Evolutionary conservation across 1,140 invertebrate genomes (phyloP).

Genomic region (Fopius arisanus): DNA sequence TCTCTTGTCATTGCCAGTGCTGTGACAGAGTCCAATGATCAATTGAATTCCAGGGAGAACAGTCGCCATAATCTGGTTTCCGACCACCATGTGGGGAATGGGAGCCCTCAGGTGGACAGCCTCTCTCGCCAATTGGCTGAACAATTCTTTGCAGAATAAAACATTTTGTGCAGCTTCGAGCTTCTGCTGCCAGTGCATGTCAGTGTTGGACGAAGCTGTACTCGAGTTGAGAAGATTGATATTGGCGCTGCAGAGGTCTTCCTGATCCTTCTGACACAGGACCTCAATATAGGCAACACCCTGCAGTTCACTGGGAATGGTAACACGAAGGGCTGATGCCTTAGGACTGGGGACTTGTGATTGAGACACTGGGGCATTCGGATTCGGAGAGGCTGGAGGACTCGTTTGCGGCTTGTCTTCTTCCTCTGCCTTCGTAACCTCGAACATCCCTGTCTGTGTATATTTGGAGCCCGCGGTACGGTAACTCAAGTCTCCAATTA

Average conservation of each 20-base stretch:
- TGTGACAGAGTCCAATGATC: slow-evolving; percentile 82
- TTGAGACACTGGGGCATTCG: slow-evolving; percentile 39
- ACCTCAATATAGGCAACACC: slow-evolving; percentile 96
- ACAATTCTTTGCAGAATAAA: slow-evolving; percentile 96
- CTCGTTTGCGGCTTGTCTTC: slow-evolving; percentile 69
- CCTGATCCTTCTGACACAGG: slow-evolving; percentile 90
- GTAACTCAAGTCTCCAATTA: slow-evolving; percentile 96
- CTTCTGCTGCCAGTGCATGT: slow-evolving; percentile 93
- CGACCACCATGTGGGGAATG: slow-evolving; percentile 95
- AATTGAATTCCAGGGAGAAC: slow-evolving; percentile 92
- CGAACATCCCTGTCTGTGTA: slow-evolving; percentile 92
- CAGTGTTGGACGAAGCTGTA: slow-evolving; percentile 73
- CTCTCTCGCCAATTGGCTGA: slow-evolving; percentile 92
- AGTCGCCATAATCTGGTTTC: slow-evolving; percentile 96
- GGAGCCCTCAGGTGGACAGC: slow-evolving; percentile 91
- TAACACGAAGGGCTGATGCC: slow-evolving; percentile 88
- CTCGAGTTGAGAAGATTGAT: slow-evolving; percentile 78
- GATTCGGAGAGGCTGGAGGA: slow-evolving; percentile 66
- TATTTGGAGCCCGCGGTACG: slow-evolving; percentile 93
- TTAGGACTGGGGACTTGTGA: slow-evolving; percentile 57
- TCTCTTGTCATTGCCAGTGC: slow-evolving; percentile 73
- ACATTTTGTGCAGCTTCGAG: slow-evolving; percentile 97
- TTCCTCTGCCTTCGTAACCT: slow-evolving; percentile 93
- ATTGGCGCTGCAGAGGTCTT: slow-evolving; percentile 81
- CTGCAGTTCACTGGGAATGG: slow-evolving; percentile 91